A percentile compares a stretch with the other conserved stretches of the same genome.
These are phyloP conservation scores for Apostichopus parvimensis DNA, from an alignment of 35 echinoderm and acorn worm species.

Conservation along the genomic window DNA sequence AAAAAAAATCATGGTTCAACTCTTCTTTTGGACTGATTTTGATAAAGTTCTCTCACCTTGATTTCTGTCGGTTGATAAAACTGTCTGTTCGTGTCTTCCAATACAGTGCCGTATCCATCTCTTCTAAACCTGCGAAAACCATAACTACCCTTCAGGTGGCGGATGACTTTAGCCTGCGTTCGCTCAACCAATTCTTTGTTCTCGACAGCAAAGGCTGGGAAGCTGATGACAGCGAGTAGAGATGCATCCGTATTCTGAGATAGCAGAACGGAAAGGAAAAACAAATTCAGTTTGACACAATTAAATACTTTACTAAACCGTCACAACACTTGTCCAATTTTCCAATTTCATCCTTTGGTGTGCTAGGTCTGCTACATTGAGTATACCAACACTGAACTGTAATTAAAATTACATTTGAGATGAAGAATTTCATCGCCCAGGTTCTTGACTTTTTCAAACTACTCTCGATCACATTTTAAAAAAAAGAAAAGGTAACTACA, in stretches of 20 bases:
- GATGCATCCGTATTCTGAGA: constrained; percentile 96
- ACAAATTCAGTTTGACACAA: neutral
- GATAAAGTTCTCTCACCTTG: constrained; percentile 61
- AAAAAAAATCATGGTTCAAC: no score
- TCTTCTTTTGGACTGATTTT: no score
- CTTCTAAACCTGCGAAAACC: constrained; percentile 84
- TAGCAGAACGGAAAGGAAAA: neutral
- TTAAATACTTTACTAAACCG: neutral
- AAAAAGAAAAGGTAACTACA: no score
- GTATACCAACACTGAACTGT: no score
- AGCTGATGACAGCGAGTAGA: constrained; percentile 77
- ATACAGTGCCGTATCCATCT: constrained; percentile 85
- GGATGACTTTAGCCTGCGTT: constrained; percentile 77
- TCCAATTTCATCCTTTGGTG: no score
- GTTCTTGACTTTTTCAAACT: no score
- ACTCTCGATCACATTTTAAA: no score
- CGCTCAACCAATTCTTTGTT: constrained; percentile 33
- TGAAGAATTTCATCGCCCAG: no score
- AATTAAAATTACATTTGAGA: no score
- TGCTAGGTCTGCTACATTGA: no score
- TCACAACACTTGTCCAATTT: neutral
- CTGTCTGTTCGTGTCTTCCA: constrained; percentile 88
- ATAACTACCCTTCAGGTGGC: constrained; percentile 81
- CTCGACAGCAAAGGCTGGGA: constrained; percentile 92
- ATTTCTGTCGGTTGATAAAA: constrained; percentile 93